phyloP scores from a whole-genome alignment of 2,888 invertebrate genomes.

The Drosophila prostipennis region DNA sequence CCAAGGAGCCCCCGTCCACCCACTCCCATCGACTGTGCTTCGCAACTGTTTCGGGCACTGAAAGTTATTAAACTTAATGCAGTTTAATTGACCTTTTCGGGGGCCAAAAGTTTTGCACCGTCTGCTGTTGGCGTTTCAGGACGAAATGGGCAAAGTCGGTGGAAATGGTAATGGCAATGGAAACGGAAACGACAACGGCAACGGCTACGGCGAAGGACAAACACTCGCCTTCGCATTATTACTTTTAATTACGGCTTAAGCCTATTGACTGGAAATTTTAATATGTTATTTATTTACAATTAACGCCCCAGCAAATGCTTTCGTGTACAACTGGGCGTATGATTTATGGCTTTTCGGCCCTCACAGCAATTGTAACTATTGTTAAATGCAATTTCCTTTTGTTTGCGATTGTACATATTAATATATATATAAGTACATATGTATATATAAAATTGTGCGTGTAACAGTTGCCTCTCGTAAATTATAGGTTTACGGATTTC shows the following conservation, averaged over 20 bases:
- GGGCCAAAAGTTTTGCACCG: conserved; percentile 71
- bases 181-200: too few species aligned
- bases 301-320: conserved; percentile 63
- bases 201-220: conserved; percentile 32
- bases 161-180: neutral
- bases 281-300: conserved; percentile 80
- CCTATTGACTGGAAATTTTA: conserved; percentile 80
- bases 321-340: conserved; percentile 73
- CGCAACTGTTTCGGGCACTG: conserved; percentile 59
- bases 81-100: conserved; percentile 76
- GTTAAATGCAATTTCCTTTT: conserved; percentile 46
- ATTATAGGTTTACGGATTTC: conserved; percentile 39
- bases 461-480: conserved; percentile 71
- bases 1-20: neutral
- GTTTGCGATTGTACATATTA: conserved; percentile 24
- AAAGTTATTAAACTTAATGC: conserved; percentile 80
- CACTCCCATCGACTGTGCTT: conserved; percentile 47
- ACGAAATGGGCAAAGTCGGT: neutral
- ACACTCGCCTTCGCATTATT: conserved; percentile 64
- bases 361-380: conserved; percentile 53
- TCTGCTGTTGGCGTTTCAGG: conserved; percentile 60
- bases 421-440: neutral
- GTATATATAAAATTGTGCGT: conserved; percentile 27
- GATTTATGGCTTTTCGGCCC: conserved; percentile 66
- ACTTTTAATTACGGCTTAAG: conserved; percentile 79